Evolutionary conservation across 2,888 invertebrate species (phyloP), one percentile per base, ranked within the genome.

Genomic region (Ophonus ardosiacus): DNA sequence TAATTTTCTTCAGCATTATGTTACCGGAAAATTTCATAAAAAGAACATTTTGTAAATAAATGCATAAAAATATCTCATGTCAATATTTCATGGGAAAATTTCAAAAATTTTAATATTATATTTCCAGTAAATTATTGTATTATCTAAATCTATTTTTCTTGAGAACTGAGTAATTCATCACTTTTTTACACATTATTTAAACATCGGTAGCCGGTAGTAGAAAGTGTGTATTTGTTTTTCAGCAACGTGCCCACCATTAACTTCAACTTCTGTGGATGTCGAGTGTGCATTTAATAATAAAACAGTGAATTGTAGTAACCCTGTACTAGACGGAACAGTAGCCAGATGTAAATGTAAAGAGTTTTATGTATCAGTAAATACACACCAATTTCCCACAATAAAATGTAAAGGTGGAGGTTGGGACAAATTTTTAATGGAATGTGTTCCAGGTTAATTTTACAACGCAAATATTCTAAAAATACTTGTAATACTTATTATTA

Each of bases 331-430:
- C 43, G 86, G 85, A 21, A 82, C 86, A 18, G 61, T 78, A 15
- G 85, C 81, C 51, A 38, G 0, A 18, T 74, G 65, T 40, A 78
- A 85, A 18, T 86, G 86, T 85, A 86, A 85, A 85, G 18, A 82
- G n/a, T 63, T 65, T 68, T 78, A 63, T 43, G 15, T 10, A 13
- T n/a, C 6, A 13, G n/a, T 15, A 63, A 3, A 61, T 21, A 21
- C 10, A 10, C 13, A 18, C 18, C 18, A 18, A 21, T 10, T 61
- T 21, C 63, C 68, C n/a, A 59, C 78, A 56, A 17, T 65, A 3
- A 31, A 74, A 40, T 86, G 86, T 17, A 57, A 38, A 8, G 63
- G 82, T 43, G 85, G 85, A 21, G 15, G 17, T 24, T 86, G 86
- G 86, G 78, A 82, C 76, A 38, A 56, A 78, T 59, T 59, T 10